Evolutionary conservation across 2,797 vertebrate genomes (phyloP).

Genomic region (Crypturellus tataupa): DNA sequence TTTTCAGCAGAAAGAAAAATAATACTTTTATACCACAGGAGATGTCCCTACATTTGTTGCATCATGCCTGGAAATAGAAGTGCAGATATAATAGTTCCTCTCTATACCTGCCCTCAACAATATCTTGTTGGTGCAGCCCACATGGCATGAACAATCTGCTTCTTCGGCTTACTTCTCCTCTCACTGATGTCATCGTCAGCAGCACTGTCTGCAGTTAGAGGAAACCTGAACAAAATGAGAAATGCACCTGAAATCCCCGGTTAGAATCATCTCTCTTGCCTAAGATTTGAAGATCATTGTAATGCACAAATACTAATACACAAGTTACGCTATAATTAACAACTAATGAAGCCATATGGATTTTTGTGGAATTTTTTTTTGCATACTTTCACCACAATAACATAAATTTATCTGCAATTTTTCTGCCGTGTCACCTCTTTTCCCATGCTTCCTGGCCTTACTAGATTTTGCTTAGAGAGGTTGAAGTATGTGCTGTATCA

Average conservation of each 20-base stretch:
- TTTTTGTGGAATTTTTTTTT: background rate
- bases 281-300: background rate
- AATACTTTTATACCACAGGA: background rate
- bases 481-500: background rate
- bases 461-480: slow-evolving; percentile 7
- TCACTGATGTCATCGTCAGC: background rate
- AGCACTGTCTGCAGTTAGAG: background rate
- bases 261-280: background rate
- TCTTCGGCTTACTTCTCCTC: background rate
- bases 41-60: background rate
- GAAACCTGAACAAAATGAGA: background rate
- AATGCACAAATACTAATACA: background rate
- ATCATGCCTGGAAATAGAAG: background rate
- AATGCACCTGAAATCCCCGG: background rate
- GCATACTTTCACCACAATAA: background rate
- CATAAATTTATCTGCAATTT: background rate
- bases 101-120: background rate
- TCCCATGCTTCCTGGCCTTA: background rate
- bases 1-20: background rate
- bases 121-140: background rate
- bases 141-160: background rate
- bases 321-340: background rate
- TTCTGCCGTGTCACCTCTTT: background rate
- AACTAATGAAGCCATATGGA: background rate
- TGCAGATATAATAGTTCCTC: background rate